Base-by-base conservation (phyloP, 2,113 vertebrate genomes). In the Pandion haliaetus region DNA sequence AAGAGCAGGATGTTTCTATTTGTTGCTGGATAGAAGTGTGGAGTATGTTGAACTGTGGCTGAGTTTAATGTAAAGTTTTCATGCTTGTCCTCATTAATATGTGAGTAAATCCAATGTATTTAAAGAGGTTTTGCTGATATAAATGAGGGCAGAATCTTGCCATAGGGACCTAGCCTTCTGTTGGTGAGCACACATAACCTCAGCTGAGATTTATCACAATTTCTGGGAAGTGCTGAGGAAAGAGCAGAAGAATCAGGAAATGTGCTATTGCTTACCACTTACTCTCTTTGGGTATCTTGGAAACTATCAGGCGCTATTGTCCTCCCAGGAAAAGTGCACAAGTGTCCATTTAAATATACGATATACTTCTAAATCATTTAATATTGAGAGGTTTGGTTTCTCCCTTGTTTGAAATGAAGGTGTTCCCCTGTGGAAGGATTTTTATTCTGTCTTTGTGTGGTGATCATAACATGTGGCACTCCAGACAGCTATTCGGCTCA, bases 391-490 rank as follows among this genome's bases (percentile, higher is more conserved):
- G 25, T 58, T 92, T 82, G 40, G 40, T 69, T 66, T 82, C 59
- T 89, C 61, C 65, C 57, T 59, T 65, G 38, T 82, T 94, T 77
- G 50, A 80, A 91, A 82, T 54, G 29, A 85, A 84, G 57, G 36
- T 82, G 45, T n/a, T 86, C 74, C 70, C 59, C 54, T n/a, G 32
- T 62, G 70, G 58, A 95, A 85, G 26, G 57, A 69, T 80, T 95
- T 93, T 94, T 85, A 82, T 87, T 91, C 62, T 90, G 42, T 65
- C 69, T 94, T 72, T 93, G 52, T 93, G 49, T 82, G 36, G 40
- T 95, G 90, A 91, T 95, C 62, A 36, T 90, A 97, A 92, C 58
- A 47, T 87, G 89, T 91, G 86, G 77, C 49, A 69, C 73, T 95
- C 93, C 66, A 95, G 95, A 72, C 49, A 95, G 78, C 74, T 84